These are phyloP conservation scores for Phocides pigmalion DNA, from an alignment of 1,140 invertebrate genomes.

Conservation along the genomic window DNA sequence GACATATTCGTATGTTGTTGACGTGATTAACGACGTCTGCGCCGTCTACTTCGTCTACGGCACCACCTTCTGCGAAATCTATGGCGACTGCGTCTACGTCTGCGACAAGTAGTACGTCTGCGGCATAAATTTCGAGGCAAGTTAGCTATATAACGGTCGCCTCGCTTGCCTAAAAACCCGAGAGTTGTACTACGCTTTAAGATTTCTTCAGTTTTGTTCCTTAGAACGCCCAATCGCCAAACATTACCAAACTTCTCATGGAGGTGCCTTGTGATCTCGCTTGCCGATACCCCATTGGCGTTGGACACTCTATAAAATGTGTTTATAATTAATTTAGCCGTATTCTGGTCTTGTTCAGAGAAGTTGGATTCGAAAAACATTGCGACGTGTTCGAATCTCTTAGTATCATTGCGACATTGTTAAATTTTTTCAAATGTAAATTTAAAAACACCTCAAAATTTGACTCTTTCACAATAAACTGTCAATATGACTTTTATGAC, in stretches of 20 bases:
- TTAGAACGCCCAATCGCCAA: slow-evolving; percentile 42
- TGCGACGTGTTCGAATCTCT: background rate
- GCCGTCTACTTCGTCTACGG: background rate
- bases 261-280: slow-evolving; percentile 46
- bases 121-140: slow-evolving; percentile 20
- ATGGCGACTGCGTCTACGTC: slow-evolving; percentile 21
- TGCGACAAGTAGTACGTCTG: slow-evolving; percentile 5
- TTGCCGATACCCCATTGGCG: slow-evolving; percentile 41
- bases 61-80: background rate
- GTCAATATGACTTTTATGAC: no score
- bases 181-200: slow-evolving; percentile 45
- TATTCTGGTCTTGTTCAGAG: background rate
- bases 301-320: slow-evolving; percentile 12
- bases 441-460: no score
- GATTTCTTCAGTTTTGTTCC: slow-evolving; percentile 46
- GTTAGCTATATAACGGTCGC: slow-evolving; percentile 42
- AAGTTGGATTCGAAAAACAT: background rate
- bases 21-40: background rate
- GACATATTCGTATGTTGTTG: no score
- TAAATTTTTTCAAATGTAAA: background rate
- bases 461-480: no score
- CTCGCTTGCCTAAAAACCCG: slow-evolving; percentile 46
- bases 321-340: background rate
- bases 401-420: background rate
- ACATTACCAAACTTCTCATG: slow-evolving; percentile 53